Percentiles rank a stretch among this genome's conserved stretches.
phyloP scores from a whole-genome alignment of 2,797 vertebrate genomes.

The Apodemus agrarius region DNA sequence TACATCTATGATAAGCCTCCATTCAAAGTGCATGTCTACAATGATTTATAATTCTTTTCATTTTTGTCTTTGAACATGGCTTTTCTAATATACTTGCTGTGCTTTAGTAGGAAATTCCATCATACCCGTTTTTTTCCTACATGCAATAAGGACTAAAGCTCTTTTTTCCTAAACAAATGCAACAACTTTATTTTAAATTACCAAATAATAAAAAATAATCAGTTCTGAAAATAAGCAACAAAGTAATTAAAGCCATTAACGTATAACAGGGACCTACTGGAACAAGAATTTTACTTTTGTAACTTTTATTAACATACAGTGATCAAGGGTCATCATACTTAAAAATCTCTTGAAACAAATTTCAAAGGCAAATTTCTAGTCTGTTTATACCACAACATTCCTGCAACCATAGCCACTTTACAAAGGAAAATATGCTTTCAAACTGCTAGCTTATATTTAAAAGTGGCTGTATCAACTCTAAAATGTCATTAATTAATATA shows the following conservation, averaged over 20 bases:
- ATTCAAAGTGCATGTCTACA: neutral
- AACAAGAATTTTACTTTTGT: conserved; percentile 64
- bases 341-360: conserved; percentile 62
- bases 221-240: conserved; percentile 56
- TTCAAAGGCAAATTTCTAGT: conserved; percentile 67
- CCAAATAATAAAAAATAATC: neutral
- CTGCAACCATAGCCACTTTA: conserved; percentile 53
- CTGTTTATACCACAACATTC: conserved; percentile 60
- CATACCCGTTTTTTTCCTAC: neutral
- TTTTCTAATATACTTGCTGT: neutral
- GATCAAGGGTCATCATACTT: conserved; percentile 61
- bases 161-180: conserved; percentile 30
- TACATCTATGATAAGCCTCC: no score
- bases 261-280: conserved; percentile 70
- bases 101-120: neutral
- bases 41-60: neutral
- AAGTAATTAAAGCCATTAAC: conserved; percentile 61
- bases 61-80: neutral
- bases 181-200: conserved; percentile 46
- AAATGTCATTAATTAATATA: conserved; percentile 7
- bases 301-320: conserved; percentile 71
- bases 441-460: conserved; percentile 41
- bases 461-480: conserved; percentile 39
- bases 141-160: neutral
- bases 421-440: conserved; percentile 65